Conservation (phyloP, 2,888 invertebrate species). For the Lysandra bellargus region DNA sequence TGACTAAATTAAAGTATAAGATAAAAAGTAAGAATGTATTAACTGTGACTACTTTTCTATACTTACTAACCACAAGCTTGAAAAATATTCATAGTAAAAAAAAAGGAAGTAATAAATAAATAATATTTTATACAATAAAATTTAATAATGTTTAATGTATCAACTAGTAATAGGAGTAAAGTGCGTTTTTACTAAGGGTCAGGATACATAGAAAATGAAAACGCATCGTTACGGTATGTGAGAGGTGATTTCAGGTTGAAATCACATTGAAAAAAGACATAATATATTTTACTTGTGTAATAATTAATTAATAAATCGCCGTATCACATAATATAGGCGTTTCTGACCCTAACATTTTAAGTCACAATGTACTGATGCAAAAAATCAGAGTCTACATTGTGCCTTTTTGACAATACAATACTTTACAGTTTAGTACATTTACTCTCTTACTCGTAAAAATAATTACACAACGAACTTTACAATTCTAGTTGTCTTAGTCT, state of each 20-base stretch:
- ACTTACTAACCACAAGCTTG: not conserved
- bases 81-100: not conserved
- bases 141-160: too few species aligned
- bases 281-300: too few species aligned
- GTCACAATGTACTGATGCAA: constrained; percentile 17
- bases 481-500: not conserved
- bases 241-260: too few species aligned
- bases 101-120: not conserved
- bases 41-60: not conserved
- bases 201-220: too few species aligned
- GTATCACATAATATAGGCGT: not conserved
- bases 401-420: not conserved
- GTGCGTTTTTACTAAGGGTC: too few species aligned
- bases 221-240: too few species aligned
- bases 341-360: not conserved
- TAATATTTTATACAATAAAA: too few species aligned
- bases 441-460: not conserved
- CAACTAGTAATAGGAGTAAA: too few species aligned
- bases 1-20: too few species aligned
- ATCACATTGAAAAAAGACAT: too few species aligned
- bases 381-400: constrained; percentile 14
- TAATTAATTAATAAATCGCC: not conserved
- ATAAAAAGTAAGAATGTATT: not conserved
- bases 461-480: not conserved
- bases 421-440: too few species aligned